Evolutionary conservation across 2,113 vertebrate genomes (phyloP), one percentile per base, ranked within the genome.

Genomic region (Bos javanicus): DNA sequence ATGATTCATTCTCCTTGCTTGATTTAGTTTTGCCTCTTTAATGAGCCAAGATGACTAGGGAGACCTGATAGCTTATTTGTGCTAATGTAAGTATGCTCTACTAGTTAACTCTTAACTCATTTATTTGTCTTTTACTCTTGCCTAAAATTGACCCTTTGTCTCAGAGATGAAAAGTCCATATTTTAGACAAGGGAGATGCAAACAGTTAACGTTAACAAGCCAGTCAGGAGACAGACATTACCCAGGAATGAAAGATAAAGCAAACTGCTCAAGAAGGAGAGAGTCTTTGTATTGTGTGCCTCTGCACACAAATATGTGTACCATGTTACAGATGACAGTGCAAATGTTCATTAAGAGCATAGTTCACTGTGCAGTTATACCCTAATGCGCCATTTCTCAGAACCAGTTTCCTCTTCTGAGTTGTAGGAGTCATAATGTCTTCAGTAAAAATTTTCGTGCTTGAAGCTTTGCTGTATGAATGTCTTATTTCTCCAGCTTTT

Each of bases 1-100:
- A 57, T 98, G 98, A 97, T 96, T 98, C 97, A 97, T 98, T 98
- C 95, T 98, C 91, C 92, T 87, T 94, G 96, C 97, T 98, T 97
- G 96, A 92, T 98, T 98, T 97, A 96, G 96, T 97, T 97, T 95
- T 97, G 84, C 97, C 88, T 85, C 71, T 98, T 98, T 98, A 97
- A 97, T 96, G 97, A 98, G 93, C 97, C 94, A 92, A 87, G 94
- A 96, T 95, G 98, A 95, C 94, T 94, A 96, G 39, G 48, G 97
- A 98, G 95, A 87, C n/a, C 62, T 30, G 78, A 94, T 96, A 96
- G 95, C 95, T 96, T 97, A 90, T 87, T 62, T 96, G 93, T 95
- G 94, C 82, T 95, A 85, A 94, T 97, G 93, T 97, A 97, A 96
- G 95, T 81, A 84, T 97, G 97, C 87, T 97, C 94, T 87, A 88